Conservation (phyloP, 2,113 vertebrate genomes). For the Porphyrio hochstetteri region DNA sequence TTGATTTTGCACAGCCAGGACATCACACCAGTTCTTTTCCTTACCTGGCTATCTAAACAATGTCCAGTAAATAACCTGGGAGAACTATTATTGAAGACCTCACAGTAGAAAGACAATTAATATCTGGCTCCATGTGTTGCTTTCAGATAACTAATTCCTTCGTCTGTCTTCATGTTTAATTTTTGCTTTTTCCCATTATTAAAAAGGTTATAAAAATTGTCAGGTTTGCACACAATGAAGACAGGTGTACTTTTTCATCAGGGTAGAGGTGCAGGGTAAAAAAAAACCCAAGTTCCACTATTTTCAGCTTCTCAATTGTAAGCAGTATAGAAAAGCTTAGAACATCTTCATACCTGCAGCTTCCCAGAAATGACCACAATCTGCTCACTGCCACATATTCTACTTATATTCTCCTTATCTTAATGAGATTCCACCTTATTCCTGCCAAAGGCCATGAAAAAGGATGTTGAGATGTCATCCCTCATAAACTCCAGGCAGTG, state of each 20-base stretch:
- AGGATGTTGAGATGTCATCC: neutral
- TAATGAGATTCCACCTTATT: neutral
- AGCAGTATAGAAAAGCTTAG: neutral
- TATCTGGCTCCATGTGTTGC: neutral
- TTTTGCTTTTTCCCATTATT: neutral
- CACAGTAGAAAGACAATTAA: neutral
- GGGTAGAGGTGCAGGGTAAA: neutral
- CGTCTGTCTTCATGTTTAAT: neutral
- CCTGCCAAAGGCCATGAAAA: conserved; percentile 2
- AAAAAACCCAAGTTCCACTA: neutral
- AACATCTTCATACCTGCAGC: neutral
- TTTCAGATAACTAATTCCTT: neutral
- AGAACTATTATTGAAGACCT: neutral
- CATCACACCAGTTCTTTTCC: neutral
- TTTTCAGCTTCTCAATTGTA: neutral
- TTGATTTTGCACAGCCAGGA: neutral
- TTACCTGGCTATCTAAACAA: neutral
- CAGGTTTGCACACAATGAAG: neutral
- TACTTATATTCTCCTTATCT: neutral
- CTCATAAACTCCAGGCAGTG: neutral
- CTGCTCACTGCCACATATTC: neutral
- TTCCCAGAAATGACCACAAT: neutral
- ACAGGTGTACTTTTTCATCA: neutral
- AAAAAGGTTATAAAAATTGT: neutral
- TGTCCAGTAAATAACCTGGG: neutral